A percentile compares a stretch with the other conserved stretches of the same genome.
These are phyloP conservation scores for Danio tinwini DNA, from an alignment of 2,797 vertebrate species.

Conservation along the genomic window DNA sequence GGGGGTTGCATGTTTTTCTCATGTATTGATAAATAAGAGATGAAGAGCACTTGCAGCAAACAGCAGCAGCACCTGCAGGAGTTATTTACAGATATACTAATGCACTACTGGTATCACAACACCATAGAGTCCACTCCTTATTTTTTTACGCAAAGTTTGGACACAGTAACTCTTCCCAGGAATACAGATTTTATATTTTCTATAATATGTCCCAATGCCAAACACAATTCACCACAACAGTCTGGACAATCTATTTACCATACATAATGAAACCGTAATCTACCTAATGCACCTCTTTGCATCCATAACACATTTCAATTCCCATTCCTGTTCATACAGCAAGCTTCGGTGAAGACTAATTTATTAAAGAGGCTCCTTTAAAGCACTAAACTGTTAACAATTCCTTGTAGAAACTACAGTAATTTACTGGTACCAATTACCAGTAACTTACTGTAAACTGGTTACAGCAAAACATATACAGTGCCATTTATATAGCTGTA, in stretches of 20 bases:
- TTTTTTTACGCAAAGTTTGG: background rate
- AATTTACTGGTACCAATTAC: too few relatives aligned
- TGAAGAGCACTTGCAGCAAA: background rate
- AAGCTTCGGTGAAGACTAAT: background rate
- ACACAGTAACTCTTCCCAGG: background rate
- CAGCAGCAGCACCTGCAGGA: background rate
- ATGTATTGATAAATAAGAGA: constrained; percentile 21
- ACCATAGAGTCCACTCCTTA: background rate
- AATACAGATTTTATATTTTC: background rate
- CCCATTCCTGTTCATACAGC: constrained; percentile 2
- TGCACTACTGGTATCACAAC: background rate
- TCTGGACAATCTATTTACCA: constrained; percentile 14
- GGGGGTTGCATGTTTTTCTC: constrained; percentile 19
- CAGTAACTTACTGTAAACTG: too few relatives aligned
- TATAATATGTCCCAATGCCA: background rate
- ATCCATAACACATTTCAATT: constrained; percentile 13
- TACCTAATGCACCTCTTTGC: constrained; percentile 7
- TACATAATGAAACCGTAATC: constrained; percentile 24
- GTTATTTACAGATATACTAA: constrained; percentile 17
- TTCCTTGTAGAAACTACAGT: too few relatives aligned
- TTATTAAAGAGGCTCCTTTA: background rate
- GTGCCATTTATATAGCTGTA: too few relatives aligned
- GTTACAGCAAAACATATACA: too few relatives aligned
- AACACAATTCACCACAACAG: background rate
- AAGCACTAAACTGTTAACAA: background rate